These are phyloP conservation scores for Sinelater perroti DNA, from an alignment of 2,888 invertebrate species.

Conservation along the genomic window DNA sequence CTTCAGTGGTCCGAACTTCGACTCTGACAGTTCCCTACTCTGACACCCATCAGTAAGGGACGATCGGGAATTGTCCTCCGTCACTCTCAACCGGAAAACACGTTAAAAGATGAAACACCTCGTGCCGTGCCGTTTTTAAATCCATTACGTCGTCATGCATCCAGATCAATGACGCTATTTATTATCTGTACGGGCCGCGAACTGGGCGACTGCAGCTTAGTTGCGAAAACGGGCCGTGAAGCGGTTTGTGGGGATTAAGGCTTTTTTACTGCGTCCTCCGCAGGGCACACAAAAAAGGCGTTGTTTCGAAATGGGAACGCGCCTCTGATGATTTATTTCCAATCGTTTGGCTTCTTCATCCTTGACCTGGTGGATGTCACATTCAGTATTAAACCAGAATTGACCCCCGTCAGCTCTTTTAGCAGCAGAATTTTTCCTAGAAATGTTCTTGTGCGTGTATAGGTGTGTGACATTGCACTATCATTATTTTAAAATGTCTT, in stretches of 20 bases:
- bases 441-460: too few relatives aligned
- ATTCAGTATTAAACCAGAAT: slow-evolving; percentile 7
- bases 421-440: neutral
- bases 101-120: slow-evolving; percentile 34
- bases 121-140: slow-evolving; percentile 25
- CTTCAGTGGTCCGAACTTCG: slow-evolving; percentile 38
- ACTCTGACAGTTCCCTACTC: slow-evolving; percentile 37
- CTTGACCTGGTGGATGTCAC: slow-evolving; percentile 8
- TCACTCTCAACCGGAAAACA: slow-evolving; percentile 37
- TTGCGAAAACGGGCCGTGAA: neutral
- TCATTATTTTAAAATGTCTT: too few relatives aligned
- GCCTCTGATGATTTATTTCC: slow-evolving; percentile 11
- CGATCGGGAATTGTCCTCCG: slow-evolving; percentile 39
- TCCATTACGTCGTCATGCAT: slow-evolving; percentile 19
- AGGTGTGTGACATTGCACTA: too few relatives aligned
- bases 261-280: neutral
- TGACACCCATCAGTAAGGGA: slow-evolving; percentile 38
- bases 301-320: neutral
- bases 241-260: neutral
- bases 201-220: too few relatives aligned
- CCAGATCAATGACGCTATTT: slow-evolving; percentile 9
- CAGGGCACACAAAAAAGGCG: neutral
- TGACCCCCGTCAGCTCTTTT: neutral
- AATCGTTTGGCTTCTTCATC: slow-evolving; percentile 1
- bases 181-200: neutral